Conservation (phyloP, 1,140 invertebrate genomes). For the Hypsibius dujardini region DNA sequence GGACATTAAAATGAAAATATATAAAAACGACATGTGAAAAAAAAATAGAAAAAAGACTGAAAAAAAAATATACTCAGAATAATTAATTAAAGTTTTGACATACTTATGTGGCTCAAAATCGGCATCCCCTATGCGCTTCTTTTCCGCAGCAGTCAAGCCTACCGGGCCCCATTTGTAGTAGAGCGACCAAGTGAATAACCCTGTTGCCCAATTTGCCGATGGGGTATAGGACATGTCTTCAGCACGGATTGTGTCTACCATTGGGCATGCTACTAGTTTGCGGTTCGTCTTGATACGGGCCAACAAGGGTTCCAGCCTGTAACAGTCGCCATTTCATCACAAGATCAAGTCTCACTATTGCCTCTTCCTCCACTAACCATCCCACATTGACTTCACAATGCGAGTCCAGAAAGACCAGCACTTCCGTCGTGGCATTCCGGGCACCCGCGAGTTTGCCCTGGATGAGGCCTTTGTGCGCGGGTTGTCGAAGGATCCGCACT, state of each 20-base stretch:
- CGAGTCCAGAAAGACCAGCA: slow-evolving; percentile 73
- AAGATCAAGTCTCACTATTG: slow-evolving; percentile 21
- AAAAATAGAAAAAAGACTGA: too few species aligned
- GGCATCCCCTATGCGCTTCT: neutral
- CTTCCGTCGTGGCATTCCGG: slow-evolving; percentile 51
- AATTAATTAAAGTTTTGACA: neutral
- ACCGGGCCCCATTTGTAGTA: slow-evolving; percentile 8
- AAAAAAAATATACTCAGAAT: too few species aligned
- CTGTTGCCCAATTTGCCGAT: neutral
- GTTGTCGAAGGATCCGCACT: slow-evolving; percentile 45
- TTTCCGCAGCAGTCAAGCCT: slow-evolving; percentile 19
- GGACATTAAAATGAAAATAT: too few species aligned
- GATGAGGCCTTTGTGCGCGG: slow-evolving; percentile 57
- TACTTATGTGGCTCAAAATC: slow-evolving; percentile 14
- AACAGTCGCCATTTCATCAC: slow-evolving; percentile 17
- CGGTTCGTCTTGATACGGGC: slow-evolving; percentile 51
- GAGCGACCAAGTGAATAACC: slow-evolving; percentile 12
- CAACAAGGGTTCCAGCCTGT: slow-evolving; percentile 63
- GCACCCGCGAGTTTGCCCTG: slow-evolving; percentile 69
- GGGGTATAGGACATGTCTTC: neutral
- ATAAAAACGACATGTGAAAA: too few species aligned
- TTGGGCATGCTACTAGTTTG: slow-evolving; percentile 20
- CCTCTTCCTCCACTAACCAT: neutral
- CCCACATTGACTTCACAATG: slow-evolving; percentile 68
- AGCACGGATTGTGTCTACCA: neutral